A percentile compares a stretch with the other conserved stretches of the same genome.
Evolutionary conservation across 2,113 vertebrate genomes (phyloP).

Genomic region (Myotis davidii): DNA sequence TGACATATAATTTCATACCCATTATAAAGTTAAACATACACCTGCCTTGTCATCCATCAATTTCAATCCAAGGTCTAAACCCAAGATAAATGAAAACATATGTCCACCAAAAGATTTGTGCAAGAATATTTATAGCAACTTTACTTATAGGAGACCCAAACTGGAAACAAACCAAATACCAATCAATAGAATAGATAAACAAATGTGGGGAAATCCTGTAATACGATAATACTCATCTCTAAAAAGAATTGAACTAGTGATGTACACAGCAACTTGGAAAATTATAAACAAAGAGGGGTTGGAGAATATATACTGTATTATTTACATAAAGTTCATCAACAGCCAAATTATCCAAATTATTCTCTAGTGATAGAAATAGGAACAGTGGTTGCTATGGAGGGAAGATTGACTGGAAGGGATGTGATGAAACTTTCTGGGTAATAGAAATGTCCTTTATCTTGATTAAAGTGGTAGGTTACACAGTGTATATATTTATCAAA

Average conservation of each 20-base stretch:
- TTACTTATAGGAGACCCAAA: not conserved
- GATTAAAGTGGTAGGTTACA: not conserved
- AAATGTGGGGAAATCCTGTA: not conserved
- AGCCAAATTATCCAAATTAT: not conserved
- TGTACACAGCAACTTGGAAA: not conserved
- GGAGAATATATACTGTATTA: not conserved
- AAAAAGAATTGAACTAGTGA: not conserved
- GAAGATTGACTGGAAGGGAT: not conserved
- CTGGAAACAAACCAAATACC: not conserved
- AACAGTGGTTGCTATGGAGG: not conserved
- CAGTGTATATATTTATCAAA: not conserved
- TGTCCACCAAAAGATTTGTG: not conserved
- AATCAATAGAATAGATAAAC: not conserved
- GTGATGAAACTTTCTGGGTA: not conserved
- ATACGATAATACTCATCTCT: not conserved
- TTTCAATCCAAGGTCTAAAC: not conserved
- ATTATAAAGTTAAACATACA: not conserved
- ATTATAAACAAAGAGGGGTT: too few species aligned
- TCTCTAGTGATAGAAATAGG: not conserved
- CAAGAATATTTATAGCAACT: slow-evolving; percentile 3
- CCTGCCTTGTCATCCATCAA: not conserved
- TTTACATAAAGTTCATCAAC: not conserved
- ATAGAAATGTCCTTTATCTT: not conserved
- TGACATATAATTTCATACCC: not conserved
- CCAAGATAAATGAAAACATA: slow-evolving; percentile 19